A percentile compares a stretch with the other conserved stretches of the same genome.
phyloP scores from a whole-genome alignment of 2,797 vertebrate species.

The Phataginus tricuspis region DNA sequence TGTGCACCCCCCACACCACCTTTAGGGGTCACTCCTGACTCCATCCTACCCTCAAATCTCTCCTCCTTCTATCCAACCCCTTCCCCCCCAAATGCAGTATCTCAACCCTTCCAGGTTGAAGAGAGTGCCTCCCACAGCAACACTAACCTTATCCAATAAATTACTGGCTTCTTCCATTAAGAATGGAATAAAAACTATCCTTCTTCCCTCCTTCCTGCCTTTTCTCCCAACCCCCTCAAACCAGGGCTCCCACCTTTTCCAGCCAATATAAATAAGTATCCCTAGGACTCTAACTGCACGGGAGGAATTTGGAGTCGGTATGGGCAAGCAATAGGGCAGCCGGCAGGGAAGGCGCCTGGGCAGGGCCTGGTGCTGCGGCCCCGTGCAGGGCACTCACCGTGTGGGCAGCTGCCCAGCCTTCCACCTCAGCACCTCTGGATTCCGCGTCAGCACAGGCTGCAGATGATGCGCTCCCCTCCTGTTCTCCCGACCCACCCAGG shows the following conservation, averaged over 20 bases:
- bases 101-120: background rate
- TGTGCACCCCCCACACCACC: rapidly evolving
- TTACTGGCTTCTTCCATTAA: background rate
- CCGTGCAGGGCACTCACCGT: rapidly evolving
- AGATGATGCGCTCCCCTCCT: background rate
- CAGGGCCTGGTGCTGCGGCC: background rate
- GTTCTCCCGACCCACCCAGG: background rate
- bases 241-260: background rate
- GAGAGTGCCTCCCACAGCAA: background rate
- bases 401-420: background rate
- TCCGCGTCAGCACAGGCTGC: background rate
- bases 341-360: background rate
- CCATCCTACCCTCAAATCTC: background rate
- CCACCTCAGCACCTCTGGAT: background rate
- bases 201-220: background rate
- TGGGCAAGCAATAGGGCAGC: background rate
- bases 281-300: background rate
- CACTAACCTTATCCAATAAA: background rate
- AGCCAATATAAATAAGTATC: background rate
- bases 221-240: background rate
- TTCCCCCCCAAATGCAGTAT: background rate
- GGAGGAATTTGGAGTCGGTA: background rate
- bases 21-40: background rate
- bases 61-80: background rate
- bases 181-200: background rate